Evolutionary conservation across 2,888 invertebrate species (phyloP), one percentile per base, ranked within the genome.

Genomic region (Pheosia tremula): DNA sequence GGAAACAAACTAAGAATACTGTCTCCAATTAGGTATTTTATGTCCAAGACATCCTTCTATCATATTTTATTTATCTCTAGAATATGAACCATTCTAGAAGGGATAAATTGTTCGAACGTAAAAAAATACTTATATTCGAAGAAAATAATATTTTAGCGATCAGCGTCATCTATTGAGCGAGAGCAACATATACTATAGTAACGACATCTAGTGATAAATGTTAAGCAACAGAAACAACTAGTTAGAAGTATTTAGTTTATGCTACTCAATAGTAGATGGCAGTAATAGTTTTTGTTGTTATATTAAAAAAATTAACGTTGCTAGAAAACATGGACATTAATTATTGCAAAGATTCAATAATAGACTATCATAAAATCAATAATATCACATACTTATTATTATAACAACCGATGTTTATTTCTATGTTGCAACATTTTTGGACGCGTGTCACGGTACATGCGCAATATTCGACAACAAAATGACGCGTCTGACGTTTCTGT

Each of bases 401-500:
- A 9, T 45, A 3, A 45, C 45, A 11, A 45, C 11, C 11, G 9
- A 45, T 10, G 9, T 47, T 47, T 45, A 54, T 57, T 50, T 53
- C 8, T 24, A 47, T 45, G 9, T 77, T 66, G 82, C 67, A 82
- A 81, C 76, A 77, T 69, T 70, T 71, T 60, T 49, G 73, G 82
- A 81, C 84, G 84, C 84, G 84, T 84, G 84, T 84, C 83, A 37
- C 71, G 59, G 63, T 67, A 70, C 69, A 68, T 78, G 80, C 78
- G 79, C 79, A 75, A 73, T 69, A 56, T 56, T 45, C 53, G 52
- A 62, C 64, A 73, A 74, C 66, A 70, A 69, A 73, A 76, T 82
- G 84, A 86, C 87, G 84, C 82, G 83, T 83, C 79, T 84, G 87
- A 86, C 86, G 75, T 77, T 75, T 80, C 77, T 78, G 77, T 79